Conservation (phyloP, 2,888 invertebrate species). For the Habrosyne pyritoides region DNA sequence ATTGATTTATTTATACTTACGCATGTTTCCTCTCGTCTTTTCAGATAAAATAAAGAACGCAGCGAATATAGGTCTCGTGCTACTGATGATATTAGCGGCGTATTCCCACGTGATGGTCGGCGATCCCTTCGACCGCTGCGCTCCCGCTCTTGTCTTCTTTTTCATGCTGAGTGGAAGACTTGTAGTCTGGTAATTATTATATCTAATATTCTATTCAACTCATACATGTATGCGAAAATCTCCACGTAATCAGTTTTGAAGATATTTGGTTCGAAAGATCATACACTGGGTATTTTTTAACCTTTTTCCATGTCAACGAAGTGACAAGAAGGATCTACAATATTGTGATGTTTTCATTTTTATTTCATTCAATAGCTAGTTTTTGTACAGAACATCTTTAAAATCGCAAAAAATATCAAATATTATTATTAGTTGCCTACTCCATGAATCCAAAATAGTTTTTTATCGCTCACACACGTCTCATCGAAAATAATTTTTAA, state of each 20-base stretch:
- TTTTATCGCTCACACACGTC: neutral
- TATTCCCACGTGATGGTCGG: constrained; percentile 97
- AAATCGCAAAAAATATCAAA: neutral
- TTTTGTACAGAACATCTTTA: neutral
- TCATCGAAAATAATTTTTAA: constrained; percentile 14
- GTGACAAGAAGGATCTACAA: no score
- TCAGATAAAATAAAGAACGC: constrained; percentile 95
- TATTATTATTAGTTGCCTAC: neutral
- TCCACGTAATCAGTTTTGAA: no score
- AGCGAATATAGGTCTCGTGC: constrained; percentile 92
- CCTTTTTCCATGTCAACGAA: no score
- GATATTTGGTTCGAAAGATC: no score
- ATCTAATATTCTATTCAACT: neutral
- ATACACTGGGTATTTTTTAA: no score
- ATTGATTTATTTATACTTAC: no score
- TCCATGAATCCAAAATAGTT: neutral
- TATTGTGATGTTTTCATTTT: no score
- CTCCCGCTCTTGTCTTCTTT: constrained; percentile 95
- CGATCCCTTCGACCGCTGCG: constrained; percentile 95
- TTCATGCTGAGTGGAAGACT: constrained; percentile 95
- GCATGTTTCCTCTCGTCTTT: constrained; percentile 44
- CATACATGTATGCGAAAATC: neutral
- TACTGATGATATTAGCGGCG: constrained; percentile 94
- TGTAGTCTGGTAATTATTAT: constrained; percentile 87
- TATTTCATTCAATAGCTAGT: neutral